Conservation (phyloP, 2,888 invertebrate species). For the Lycocerus yunnanus region DNA sequence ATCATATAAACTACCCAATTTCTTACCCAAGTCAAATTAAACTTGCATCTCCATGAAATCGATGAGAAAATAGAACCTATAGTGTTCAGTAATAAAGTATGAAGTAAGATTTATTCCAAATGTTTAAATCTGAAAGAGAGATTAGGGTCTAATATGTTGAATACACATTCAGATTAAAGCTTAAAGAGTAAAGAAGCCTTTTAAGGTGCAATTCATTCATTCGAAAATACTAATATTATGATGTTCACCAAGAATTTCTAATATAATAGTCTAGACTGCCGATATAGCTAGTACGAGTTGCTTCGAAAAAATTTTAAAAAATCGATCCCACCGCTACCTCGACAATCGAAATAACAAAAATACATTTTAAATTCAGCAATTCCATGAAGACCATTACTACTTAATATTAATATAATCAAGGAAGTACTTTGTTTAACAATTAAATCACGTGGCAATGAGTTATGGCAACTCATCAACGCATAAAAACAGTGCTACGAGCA, state of each 20-base stretch:
- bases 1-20: neutral
- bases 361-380: neutral
- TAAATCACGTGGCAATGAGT: no score
- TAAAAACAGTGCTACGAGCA: no score
- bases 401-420: neutral
- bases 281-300: neutral
- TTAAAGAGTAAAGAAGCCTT: conserved; percentile 15
- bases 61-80: neutral
- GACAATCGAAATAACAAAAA: neutral
- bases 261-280: neutral
- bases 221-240: conserved; percentile 25
- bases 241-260: conserved; percentile 25
- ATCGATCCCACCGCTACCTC: neutral
- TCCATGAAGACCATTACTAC: neutral
- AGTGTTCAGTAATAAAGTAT: neutral
- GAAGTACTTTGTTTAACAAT: no score
- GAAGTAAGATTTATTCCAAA: conserved; percentile 1
- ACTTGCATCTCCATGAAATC: neutral
- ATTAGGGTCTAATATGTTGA: conserved; percentile 13
- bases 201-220: conserved; percentile 22
- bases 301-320: neutral
- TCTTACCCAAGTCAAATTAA: neutral
- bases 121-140: conserved; percentile 11
- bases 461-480: no score
- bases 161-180: conserved; percentile 11